These are phyloP conservation scores for Martes martes DNA, from an alignment of 2,113 vertebrate genomes.

Conservation along the genomic window DNA sequence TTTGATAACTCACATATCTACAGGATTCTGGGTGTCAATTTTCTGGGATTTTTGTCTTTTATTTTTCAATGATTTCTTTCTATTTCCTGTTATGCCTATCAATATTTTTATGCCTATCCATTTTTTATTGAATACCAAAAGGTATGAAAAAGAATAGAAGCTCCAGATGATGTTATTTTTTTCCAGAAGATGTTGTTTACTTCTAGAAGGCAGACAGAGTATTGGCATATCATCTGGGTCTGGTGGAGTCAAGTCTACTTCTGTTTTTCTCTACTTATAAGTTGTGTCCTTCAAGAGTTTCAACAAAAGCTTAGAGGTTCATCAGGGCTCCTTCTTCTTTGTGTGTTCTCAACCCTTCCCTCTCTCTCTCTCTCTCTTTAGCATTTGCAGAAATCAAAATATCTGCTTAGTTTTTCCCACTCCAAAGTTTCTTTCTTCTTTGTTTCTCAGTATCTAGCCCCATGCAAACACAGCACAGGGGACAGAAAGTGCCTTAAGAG, in stretches of 20 bases:
- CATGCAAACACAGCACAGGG: not conserved
- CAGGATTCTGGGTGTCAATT: not conserved
- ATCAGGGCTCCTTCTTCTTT: too few relatives aligned
- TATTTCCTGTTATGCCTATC: not conserved
- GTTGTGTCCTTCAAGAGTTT: not conserved
- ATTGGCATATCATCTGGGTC: not conserved
- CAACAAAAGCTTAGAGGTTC: not conserved
- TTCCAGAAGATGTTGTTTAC: not conserved
- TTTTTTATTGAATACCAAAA: not conserved
- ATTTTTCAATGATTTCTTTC: not conserved
- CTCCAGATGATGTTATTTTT: not conserved
- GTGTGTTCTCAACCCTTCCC: not conserved
- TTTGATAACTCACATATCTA: not conserved
- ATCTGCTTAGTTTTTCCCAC: not conserved
- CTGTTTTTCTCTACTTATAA: not conserved
- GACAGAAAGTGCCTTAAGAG: not conserved
- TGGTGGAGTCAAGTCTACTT: too few relatives aligned
- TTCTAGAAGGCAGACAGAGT: not conserved
- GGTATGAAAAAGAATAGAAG: not conserved
- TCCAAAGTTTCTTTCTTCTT: not conserved
- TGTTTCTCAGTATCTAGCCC: not conserved
- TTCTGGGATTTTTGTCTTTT: not conserved
- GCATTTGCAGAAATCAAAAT: not conserved
- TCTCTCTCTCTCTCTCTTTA: not conserved
- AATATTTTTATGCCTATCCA: not conserved